Evolutionary conservation across 2,113 vertebrate genomes (phyloP).

Genomic region (Raja brachyura): DNA sequence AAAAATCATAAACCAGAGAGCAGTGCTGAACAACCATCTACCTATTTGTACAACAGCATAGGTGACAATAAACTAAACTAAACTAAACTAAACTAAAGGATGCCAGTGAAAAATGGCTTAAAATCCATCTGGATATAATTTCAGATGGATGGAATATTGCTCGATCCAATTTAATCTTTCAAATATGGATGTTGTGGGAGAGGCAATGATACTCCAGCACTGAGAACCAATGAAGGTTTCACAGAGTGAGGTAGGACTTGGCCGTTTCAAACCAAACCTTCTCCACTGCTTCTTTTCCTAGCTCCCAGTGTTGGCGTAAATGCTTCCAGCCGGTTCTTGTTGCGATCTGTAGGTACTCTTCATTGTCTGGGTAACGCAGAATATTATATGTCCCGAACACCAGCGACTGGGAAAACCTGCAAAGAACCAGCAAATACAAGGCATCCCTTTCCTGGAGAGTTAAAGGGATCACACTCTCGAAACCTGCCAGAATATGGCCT

Average conservation of each 20-base stretch:
- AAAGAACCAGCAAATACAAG: conserved; percentile 71
- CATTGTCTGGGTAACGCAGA: conserved; percentile 69
- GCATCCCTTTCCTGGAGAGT: conserved; percentile 58
- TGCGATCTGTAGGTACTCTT: conserved; percentile 72
- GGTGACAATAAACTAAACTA: no score
- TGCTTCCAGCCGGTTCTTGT: conserved; percentile 59
- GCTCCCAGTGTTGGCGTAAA: conserved; percentile 56
- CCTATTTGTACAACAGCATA: no score
- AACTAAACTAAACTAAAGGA: neutral
- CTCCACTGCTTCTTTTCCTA: conserved; percentile 68
- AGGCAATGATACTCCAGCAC: neutral
- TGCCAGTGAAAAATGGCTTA: neutral
- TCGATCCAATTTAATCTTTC: neutral
- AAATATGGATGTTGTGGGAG: neutral
- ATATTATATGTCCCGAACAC: conserved; percentile 58
- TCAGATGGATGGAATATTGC: neutral
- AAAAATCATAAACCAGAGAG: no score
- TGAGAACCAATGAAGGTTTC: neutral
- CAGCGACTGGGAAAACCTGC: conserved; percentile 77
- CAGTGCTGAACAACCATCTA: no score
- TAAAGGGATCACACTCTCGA: conserved; percentile 74
- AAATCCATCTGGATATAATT: neutral
- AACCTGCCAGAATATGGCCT: conserved; percentile 75
- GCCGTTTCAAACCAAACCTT: conserved; percentile 66
- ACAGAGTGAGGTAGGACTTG: conserved; percentile 1